Evolutionary conservation across 2,888 invertebrate species (phyloP).

Genomic region (Synanthedon vespiformis): DNA sequence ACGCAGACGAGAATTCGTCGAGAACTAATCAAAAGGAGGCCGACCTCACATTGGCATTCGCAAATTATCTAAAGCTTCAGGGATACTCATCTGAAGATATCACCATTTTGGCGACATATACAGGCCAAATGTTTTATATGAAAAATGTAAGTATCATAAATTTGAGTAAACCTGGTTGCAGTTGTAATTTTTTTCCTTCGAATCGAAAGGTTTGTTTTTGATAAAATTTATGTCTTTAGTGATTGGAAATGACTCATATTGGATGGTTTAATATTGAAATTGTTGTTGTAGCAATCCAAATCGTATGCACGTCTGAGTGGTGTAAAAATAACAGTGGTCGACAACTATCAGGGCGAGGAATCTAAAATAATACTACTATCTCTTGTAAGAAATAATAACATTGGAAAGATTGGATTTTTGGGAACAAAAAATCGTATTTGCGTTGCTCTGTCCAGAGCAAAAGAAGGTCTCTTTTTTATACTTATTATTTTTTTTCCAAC

Average conservation of each 20-base stretch:
- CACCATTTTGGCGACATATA: constrained; percentile 79
- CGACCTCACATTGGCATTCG: constrained; percentile 69
- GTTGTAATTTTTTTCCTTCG: no score
- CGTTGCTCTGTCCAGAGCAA: constrained; percentile 80
- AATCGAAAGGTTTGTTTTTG: no score
- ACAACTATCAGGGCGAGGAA: constrained; percentile 87
- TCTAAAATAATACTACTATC: constrained; percentile 82
- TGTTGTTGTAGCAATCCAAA: constrained; percentile 32
- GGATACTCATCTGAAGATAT: constrained; percentile 74
- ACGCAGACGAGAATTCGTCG: constrained; percentile 53
- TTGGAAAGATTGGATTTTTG: constrained; percentile 78
- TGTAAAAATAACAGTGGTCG: constrained; percentile 77
- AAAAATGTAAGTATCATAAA: constrained; percentile 35
- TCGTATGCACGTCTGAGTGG: constrained; percentile 40
- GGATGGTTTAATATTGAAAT: background rate
- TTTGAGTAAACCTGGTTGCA: no score
- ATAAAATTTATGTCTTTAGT: no score
- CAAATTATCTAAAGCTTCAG: constrained; percentile 74
- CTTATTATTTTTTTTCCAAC: no score
- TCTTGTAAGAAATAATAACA: constrained; percentile 78
- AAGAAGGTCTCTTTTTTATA: constrained; percentile 32
- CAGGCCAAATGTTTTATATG: constrained; percentile 77
- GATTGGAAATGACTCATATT: background rate
- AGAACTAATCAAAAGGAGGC: constrained; percentile 75
- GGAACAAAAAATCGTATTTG: constrained; percentile 78